Conservation (phyloP, 2,113 vertebrate species). For the Notarius quadriscutis region DNA sequence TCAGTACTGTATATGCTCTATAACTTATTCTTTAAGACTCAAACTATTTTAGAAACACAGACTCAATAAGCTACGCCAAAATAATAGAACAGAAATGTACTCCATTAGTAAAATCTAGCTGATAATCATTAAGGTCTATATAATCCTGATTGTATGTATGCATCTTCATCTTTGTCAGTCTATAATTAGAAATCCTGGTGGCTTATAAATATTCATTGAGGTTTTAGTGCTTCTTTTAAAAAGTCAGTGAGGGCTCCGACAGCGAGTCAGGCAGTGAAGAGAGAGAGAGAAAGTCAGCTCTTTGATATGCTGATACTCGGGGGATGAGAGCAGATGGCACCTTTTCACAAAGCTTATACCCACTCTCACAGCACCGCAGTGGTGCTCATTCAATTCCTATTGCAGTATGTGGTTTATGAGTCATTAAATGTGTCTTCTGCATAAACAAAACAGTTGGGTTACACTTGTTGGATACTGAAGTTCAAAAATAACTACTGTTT, state of each 20-base stretch:
- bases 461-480: too few relatives aligned
- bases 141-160: neutral
- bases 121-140: neutral
- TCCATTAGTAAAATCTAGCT: neutral
- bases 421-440: too few relatives aligned
- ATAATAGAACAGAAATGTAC: neutral
- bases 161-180: conserved; percentile 41
- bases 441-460: too few relatives aligned
- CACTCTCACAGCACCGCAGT: neutral
- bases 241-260: conserved; percentile 35
- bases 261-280: conserved; percentile 47
- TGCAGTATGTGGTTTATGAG: too few relatives aligned
- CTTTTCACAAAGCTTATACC: conserved; percentile 31
- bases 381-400: too few relatives aligned
- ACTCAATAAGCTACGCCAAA: neutral
- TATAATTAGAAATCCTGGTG: conserved; percentile 55
- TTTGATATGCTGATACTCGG: conserved; percentile 54
- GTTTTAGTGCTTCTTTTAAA: conserved; percentile 48
- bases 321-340: conserved; percentile 52
- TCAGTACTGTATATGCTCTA: too few relatives aligned
- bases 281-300: conserved; percentile 39
- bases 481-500: too few relatives aligned
- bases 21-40: neutral
- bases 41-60: neutral
- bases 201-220: conserved; percentile 56